phyloP scores from a whole-genome alignment of 2,797 vertebrate genomes.

The Hydrocynus forskahlii region DNA sequence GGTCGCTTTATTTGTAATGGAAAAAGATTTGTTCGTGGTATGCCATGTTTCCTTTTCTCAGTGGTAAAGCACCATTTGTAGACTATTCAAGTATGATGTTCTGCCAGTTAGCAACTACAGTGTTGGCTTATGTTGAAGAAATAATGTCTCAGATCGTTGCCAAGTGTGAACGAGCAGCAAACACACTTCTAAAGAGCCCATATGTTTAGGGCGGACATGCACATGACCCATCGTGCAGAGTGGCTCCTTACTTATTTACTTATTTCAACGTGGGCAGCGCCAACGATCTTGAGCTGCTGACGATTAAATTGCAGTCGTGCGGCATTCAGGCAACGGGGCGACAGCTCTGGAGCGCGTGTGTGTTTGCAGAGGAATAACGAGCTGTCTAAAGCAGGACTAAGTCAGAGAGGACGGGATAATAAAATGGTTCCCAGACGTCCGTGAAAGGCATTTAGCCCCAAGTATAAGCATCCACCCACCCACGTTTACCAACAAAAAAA shows the following conservation, averaged over 20 bases:
- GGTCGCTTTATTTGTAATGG: no score
- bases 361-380: slow-evolving; percentile 30
- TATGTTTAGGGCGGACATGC: slow-evolving; percentile 40
- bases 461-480: not conserved
- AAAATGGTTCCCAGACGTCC: slow-evolving; percentile 2
- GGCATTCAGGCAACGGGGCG: slow-evolving; percentile 3
- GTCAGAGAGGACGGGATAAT: slow-evolving; percentile 33
- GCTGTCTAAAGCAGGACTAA: slow-evolving; percentile 23
- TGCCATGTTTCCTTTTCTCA: no score
- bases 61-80: no score
- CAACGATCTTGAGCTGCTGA: slow-evolving; percentile 39
- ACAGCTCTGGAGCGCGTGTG: slow-evolving; percentile 4
- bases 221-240: slow-evolving; percentile 66
- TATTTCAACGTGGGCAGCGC: slow-evolving; percentile 36
- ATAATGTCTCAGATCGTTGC: no score
- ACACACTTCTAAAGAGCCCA: not conserved
- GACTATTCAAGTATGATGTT: no score
- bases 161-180: not conserved
- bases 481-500: no score
- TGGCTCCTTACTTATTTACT: slow-evolving; percentile 63
- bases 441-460: not conserved
- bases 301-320: slow-evolving; percentile 39
- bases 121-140: no score
- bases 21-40: no score
- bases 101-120: no score